Conservation (phyloP, 2,113 vertebrate genomes). For the Eudorcas thomsonii region DNA sequence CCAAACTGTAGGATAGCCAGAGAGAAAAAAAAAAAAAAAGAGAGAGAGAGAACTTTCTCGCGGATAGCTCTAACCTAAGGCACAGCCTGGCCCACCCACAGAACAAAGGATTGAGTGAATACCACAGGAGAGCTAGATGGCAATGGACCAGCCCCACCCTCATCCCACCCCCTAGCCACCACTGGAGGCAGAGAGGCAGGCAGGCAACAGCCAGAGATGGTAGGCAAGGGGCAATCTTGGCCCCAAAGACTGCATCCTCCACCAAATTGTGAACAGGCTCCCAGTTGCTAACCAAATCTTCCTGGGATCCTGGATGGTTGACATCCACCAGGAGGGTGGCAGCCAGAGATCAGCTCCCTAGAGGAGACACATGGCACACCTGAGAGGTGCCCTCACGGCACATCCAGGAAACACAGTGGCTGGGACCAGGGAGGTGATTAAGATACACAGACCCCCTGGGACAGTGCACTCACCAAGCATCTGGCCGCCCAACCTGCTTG, state of each 20-base stretch:
- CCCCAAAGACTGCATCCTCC: not conserved
- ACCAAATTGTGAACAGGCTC: not conserved
- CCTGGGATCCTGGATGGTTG: not conserved
- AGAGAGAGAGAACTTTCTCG: not conserved
- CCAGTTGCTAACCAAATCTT: not conserved
- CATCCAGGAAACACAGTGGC: not conserved
- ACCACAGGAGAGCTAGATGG: not conserved
- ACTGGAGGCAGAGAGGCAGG: not conserved
- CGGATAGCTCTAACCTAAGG: not conserved
- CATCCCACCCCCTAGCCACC: not conserved
- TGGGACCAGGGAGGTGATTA: not conserved
- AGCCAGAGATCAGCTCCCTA: not conserved
- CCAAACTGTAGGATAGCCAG: not conserved
- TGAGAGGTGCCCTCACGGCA: fast-evolving
- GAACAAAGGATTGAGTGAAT: not conserved
- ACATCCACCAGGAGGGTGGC: not conserved
- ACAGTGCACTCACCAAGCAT: not conserved
- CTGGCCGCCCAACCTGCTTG: not conserved
- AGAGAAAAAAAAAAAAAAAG: not conserved
- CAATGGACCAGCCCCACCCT: not conserved
- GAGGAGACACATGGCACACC: not conserved
- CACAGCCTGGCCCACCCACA: not conserved
- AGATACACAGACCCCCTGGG: not conserved
- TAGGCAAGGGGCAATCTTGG: not conserved
- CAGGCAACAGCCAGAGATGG: not conserved